Conservation (phyloP, 2,888 invertebrate genomes). For the Lumbricus terrestris region DNA sequence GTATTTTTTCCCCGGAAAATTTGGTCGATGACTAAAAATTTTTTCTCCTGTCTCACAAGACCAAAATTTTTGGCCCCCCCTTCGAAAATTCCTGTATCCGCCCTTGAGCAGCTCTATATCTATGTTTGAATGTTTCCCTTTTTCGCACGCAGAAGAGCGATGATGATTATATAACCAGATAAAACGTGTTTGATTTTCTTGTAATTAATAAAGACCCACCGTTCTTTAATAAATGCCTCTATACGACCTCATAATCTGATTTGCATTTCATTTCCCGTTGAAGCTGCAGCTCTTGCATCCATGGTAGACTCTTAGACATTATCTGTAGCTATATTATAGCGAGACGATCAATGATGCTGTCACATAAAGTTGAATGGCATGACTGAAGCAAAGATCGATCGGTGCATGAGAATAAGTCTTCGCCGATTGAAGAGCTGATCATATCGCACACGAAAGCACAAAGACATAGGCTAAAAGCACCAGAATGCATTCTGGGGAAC, state of each 20-base stretch:
- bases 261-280: neutral
- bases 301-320: neutral
- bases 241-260: neutral
- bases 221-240: neutral
- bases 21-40: too few relatives aligned
- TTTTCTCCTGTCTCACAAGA: too few relatives aligned
- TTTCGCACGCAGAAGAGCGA: too few relatives aligned
- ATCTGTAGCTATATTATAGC: too few relatives aligned
- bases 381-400: neutral
- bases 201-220: neutral
- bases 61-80: too few relatives aligned
- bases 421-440: neutral
- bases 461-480: neutral
- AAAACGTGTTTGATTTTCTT: neutral
- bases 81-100: too few relatives aligned
- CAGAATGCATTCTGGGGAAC: neutral
- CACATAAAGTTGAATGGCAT: neutral
- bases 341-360: neutral
- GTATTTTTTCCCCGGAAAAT: too few relatives aligned
- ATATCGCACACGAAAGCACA: neutral
- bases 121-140: too few relatives aligned
- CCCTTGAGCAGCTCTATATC: too few relatives aligned
- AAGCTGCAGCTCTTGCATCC: too few relatives aligned
- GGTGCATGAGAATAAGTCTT: neutral
- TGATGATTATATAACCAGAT: too few relatives aligned